Base-by-base conservation (phyloP, 2,888 invertebrate species). In the Torymus auratus region DNA sequence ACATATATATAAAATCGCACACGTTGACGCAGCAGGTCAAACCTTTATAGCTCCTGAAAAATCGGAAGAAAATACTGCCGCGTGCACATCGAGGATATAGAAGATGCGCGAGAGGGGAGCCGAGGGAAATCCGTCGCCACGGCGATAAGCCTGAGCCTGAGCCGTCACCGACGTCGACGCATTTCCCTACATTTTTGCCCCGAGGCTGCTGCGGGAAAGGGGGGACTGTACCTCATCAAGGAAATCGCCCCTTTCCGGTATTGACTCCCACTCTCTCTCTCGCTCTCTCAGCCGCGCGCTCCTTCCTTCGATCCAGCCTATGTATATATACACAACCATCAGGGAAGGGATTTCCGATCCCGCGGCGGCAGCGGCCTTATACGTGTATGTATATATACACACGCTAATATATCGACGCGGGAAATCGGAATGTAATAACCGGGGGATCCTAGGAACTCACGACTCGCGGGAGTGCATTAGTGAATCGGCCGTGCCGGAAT, bases 111-210 rank as follows among this genome's bases (percentile, higher is more conserved):
- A 64, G 14, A 23, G 10, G 2, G 55, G 13, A 17, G 17, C 13
- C 60, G 52, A 81, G 83, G 84, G 85, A 84, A 83, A 76, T 85
- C 84, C 83, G 80, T 76, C 82, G 84, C 72, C 53, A 53, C 68
- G 52, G 67, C 50, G 70, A 81, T 81, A 83, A 80, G 82, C 75
- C 55, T 41, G 41, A 10, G 10, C 56, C 10, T n/a, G 10, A 5
- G 41, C 7, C 65, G 15, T 13, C 7, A 7, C 41, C 41, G 41
- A 41, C 41, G 41, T 64, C 68, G 72, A 56, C 62, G 74, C 52
- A 55, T 75, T 70, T 75, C 69, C 12, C 65, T 12, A 62, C 56
- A 78, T 65, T 71, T 71, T 68, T 28, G 7, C 64, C 55, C n/a
- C 50, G 10, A 28, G 17, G 14, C 50, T 13, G 50, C 17, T 12